These are phyloP conservation scores for Champsocephalus esox DNA, from an alignment of 2,797 vertebrate species.

Conservation along the genomic window DNA sequence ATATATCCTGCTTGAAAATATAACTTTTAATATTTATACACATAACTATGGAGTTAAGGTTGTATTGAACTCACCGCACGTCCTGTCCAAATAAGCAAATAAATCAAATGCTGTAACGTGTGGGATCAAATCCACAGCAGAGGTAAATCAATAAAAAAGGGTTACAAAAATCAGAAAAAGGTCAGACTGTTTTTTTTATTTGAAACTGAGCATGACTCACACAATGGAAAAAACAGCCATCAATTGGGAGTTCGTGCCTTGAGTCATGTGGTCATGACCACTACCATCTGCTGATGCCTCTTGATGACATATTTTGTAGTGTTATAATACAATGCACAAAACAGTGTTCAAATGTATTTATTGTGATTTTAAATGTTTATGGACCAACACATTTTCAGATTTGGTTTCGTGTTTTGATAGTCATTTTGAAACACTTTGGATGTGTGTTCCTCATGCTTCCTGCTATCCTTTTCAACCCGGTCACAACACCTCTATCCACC, in stretches of 20 bases:
- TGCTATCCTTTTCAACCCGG: neutral
- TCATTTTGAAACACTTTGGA: neutral
- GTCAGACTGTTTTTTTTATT: slow-evolving; percentile 4
- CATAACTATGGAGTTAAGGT: neutral
- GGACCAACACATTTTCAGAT: neutral
- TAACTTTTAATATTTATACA: neutral
- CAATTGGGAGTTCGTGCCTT: neutral
- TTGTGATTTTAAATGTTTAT: neutral
- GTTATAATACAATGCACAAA: neutral
- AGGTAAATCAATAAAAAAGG: slow-evolving; percentile 22
- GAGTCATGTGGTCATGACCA: slow-evolving; percentile 15
- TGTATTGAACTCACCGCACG: neutral
- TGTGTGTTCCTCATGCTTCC: neutral
- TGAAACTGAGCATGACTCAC: slow-evolving; percentile 7
- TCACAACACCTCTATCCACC: neutral
- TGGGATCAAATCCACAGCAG: neutral
- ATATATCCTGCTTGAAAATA: neutral
- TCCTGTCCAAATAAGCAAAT: neutral
- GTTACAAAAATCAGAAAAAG: neutral
- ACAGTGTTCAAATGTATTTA: no score
- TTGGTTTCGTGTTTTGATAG: neutral
- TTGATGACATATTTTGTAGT: neutral
- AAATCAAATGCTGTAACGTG: neutral
- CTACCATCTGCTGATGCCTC: neutral
- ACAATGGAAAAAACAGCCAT: neutral